Evolutionary conservation across 2,888 invertebrate genomes (phyloP).

Genomic region (Drosophila austrosaltans): DNA sequence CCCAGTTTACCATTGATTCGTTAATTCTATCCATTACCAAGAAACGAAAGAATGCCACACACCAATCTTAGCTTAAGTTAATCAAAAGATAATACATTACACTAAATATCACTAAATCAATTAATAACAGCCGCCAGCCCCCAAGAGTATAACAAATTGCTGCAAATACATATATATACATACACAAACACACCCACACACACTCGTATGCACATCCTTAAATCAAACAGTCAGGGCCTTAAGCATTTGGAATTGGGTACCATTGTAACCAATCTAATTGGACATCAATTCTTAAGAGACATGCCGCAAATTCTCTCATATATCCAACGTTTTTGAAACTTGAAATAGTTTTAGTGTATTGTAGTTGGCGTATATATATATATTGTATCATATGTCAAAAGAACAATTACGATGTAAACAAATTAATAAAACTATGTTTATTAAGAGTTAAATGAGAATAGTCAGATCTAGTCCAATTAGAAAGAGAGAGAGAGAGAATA

Average conservation of each 20-base stretch:
- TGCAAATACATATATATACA: slow-evolving; percentile 8
- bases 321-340: slow-evolving; percentile 11
- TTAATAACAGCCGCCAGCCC: slow-evolving; percentile 45
- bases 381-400: slow-evolving; percentile 27
- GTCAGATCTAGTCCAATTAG: not conserved
- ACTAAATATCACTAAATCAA: slow-evolving; percentile 32
- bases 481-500: too few relatives aligned
- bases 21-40: slow-evolving; percentile 61
- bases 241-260: slow-evolving; percentile 47
- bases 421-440: slow-evolving; percentile 65
- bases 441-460: slow-evolving; percentile 51
- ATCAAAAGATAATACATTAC: slow-evolving; percentile 20
- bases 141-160: slow-evolving; percentile 31
- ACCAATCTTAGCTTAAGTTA: slow-evolving; percentile 60
- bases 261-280: not conserved
- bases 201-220: slow-evolving; percentile 9
- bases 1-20: slow-evolving; percentile 87
- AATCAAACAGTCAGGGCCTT: slow-evolving; percentile 28
- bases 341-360: slow-evolving; percentile 12
- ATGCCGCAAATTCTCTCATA: not conserved
- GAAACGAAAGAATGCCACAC: slow-evolving; percentile 41
- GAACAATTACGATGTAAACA: slow-evolving; percentile 58
- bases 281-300: slow-evolving; percentile 14
- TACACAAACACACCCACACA: slow-evolving; percentile 3
- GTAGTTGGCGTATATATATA: slow-evolving; percentile 13